A percentile compares a stretch with the other conserved stretches of the same genome.
phyloP scores from a whole-genome alignment of 2,113 vertebrate species.

The Anoura caudifer region DNA sequence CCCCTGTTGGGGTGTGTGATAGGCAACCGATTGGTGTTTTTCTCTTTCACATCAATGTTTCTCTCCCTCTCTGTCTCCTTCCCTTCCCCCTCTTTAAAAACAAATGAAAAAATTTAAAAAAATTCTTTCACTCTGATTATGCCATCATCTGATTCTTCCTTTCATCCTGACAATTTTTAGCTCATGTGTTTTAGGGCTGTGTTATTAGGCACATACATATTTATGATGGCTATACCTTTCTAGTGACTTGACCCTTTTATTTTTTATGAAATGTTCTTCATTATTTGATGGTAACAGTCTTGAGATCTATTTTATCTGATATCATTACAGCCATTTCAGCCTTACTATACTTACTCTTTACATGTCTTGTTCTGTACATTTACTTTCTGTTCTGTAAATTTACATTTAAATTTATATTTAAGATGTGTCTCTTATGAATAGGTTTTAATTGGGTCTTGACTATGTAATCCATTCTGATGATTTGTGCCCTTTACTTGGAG shows the following conservation, averaged over 20 bases:
- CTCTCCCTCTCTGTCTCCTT: no score
- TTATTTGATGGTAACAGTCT: background rate
- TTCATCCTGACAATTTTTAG: slow-evolving; percentile 6
- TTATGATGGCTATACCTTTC: background rate
- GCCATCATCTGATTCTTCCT: background rate
- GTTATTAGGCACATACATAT: background rate
- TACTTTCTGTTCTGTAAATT: background rate
- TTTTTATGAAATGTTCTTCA: background rate
- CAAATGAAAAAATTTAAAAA: background rate
- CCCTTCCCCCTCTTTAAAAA: no score
- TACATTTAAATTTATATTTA: background rate
- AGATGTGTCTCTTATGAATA: background rate
- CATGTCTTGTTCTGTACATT: background rate
- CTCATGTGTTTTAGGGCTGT: background rate
- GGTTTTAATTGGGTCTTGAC: background rate
- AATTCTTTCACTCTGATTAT: background rate
- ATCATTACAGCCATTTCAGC: background rate
- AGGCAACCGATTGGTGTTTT: no score
- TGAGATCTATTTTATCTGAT: slow-evolving; percentile 2
- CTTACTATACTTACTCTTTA: background rate
- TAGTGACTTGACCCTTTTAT: background rate
- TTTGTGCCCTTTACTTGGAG: background rate
- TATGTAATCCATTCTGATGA: background rate
- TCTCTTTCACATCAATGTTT: no score
- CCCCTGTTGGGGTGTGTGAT: no score